Conservation (phyloP, 2,113 vertebrate genomes). For the Cebus imitator region DNA sequence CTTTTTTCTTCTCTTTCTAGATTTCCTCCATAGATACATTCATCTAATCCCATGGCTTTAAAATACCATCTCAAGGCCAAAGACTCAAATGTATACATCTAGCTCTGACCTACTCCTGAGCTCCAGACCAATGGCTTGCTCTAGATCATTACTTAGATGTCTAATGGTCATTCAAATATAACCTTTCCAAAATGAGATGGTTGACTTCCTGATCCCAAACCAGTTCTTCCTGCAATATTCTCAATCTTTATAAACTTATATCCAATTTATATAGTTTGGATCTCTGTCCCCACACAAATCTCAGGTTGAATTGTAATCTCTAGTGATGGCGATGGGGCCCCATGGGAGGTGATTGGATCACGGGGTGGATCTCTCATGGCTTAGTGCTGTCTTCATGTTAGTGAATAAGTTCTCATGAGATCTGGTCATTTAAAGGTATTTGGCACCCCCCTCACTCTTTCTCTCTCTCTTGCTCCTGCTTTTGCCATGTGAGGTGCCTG, state of each 20-base stretch:
- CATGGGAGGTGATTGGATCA: too few relatives aligned
- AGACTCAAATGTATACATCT: background rate
- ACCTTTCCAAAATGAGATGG: background rate
- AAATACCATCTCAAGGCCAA: background rate
- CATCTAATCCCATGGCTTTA: background rate
- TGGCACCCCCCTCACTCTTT: too few relatives aligned
- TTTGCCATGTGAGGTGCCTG: too few relatives aligned
- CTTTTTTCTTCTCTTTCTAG: background rate
- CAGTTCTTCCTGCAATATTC: background rate
- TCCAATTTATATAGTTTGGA: too few relatives aligned
- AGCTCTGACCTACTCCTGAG: background rate
- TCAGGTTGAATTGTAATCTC: too few relatives aligned
- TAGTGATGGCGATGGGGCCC: too few relatives aligned
- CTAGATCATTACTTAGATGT: background rate
- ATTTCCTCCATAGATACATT: background rate
- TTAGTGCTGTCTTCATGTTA: too few relatives aligned
- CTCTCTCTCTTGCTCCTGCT: too few relatives aligned
- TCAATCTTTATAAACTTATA: background rate
- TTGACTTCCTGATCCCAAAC: background rate
- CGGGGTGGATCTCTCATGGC: too few relatives aligned
- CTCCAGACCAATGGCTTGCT: background rate
- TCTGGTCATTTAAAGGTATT: too few relatives aligned
- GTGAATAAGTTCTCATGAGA: too few relatives aligned
- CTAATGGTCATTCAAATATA: background rate
- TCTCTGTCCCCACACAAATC: too few relatives aligned